Conservation (phyloP, 2,797 vertebrate genomes). For the Typhlichthys subterraneus region DNA sequence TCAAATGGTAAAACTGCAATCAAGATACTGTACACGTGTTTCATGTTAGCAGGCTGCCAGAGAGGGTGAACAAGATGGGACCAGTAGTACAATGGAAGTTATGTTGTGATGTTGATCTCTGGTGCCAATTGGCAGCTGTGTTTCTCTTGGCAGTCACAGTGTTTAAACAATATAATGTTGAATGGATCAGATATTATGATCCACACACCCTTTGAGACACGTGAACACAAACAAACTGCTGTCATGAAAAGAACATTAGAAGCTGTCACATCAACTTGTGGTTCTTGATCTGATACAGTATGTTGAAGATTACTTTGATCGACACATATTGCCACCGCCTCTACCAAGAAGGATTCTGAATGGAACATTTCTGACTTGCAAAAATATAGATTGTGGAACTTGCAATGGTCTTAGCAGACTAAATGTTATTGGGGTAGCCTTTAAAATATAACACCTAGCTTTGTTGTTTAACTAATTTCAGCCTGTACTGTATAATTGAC, state of each 20-base stretch:
- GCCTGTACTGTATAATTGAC: background rate
- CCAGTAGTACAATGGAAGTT: constrained; percentile 52
- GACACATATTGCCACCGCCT: too few relatives aligned
- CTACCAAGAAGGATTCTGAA: too few relatives aligned
- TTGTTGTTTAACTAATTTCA: background rate
- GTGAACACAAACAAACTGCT: background rate
- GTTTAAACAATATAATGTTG: constrained; percentile 49
- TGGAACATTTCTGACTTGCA: too few relatives aligned
- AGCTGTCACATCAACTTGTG: too few relatives aligned
- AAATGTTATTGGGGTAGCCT: constrained; percentile 1
- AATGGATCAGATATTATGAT: constrained; percentile 21
- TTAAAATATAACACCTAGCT: constrained; percentile 1
- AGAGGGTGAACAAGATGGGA: constrained; percentile 36
- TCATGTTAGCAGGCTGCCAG: constrained; percentile 33
- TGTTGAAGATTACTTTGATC: too few relatives aligned
- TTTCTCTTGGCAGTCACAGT: constrained; percentile 45
- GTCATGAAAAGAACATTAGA: background rate
- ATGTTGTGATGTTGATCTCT: constrained; percentile 54
- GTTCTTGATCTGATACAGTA: too few relatives aligned
- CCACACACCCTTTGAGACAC: constrained; percentile 5
- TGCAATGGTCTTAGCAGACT: too few relatives aligned
- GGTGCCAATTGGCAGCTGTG: constrained; percentile 46
- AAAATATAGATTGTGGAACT: too few relatives aligned
- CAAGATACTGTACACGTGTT: constrained; percentile 41
- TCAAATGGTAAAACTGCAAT: too few relatives aligned